phyloP scores from a whole-genome alignment of 1,140 invertebrate genomes.

The Dolichoris vasculosae region DNA sequence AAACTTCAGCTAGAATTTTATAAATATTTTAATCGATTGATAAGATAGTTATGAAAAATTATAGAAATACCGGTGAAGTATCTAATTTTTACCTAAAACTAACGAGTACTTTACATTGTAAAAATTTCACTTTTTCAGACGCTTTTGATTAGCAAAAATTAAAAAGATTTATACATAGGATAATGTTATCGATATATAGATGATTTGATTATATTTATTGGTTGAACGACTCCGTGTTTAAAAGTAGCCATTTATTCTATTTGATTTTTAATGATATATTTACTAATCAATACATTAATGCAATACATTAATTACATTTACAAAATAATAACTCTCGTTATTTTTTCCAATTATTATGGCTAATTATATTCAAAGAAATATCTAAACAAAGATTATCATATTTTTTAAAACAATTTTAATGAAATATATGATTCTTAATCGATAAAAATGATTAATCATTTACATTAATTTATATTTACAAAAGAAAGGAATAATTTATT shows the following conservation, averaged over 20 bases:
- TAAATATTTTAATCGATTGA: too few species aligned
- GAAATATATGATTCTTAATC: not conserved
- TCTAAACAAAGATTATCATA: not conserved
- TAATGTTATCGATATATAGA: not conserved
- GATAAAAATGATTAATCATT: too few species aligned
- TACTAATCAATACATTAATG: not conserved
- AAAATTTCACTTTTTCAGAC: too few species aligned
- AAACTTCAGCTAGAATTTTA: too few species aligned
- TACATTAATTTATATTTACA: too few species aligned
- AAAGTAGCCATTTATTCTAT: not conserved
- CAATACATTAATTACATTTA: not conserved
- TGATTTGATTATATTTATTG: not conserved
- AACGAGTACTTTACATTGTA: too few species aligned
- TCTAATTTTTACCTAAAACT: not conserved
- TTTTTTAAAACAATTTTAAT: not conserved
- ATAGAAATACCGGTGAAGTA: too few species aligned
- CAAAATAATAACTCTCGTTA: not conserved
- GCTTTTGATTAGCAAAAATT: too few species aligned
- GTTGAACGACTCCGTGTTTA: not conserved
- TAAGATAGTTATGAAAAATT: too few species aligned
- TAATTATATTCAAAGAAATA: not conserved
- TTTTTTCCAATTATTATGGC: not conserved
- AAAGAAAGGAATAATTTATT: too few species aligned
- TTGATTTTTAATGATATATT: not conserved
- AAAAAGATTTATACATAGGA: not conserved